Evolutionary conservation across 2,797 vertebrate species (phyloP).

Genomic region (Enteromius unitaeniatus): DNA sequence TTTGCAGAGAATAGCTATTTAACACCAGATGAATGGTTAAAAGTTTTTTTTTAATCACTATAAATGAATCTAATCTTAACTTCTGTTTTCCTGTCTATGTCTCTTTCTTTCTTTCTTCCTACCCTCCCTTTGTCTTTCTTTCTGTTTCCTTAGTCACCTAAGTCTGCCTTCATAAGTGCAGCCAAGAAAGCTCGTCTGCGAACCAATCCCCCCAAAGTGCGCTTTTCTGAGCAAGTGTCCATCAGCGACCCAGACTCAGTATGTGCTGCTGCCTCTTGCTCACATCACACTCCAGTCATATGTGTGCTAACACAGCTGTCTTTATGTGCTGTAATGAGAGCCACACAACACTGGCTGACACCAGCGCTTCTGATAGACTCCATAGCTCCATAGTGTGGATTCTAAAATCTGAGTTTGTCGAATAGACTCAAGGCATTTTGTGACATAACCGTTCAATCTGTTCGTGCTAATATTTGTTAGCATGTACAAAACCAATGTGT

Average conservation of each 20-base stretch:
- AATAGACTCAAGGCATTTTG: conserved; percentile 18
- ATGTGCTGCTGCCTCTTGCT: conserved; percentile 68
- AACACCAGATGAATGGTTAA: not conserved
- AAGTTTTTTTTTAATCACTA: not conserved
- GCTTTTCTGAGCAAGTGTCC: conserved; percentile 97
- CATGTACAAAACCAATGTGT: not conserved
- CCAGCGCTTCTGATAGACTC: not conserved
- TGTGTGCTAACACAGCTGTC: conserved; percentile 42
- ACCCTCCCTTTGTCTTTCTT: conserved; percentile 52
- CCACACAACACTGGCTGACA: conserved; percentile 32
- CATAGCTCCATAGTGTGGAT: conserved; percentile 3
- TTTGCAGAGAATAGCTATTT: not conserved
- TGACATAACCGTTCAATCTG: conserved; percentile 13
- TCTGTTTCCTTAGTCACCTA: conserved; percentile 86
- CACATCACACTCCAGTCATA: conserved; percentile 49
- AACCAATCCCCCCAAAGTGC: conserved; percentile 94
- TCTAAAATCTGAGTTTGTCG: conserved; percentile 16
- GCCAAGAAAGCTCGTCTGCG: conserved; percentile 95
- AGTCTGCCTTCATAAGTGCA: conserved; percentile 98
- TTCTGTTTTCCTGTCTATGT: conserved; percentile 34
- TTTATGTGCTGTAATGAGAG: conserved; percentile 50
- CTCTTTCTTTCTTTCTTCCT: conserved; percentile 53
- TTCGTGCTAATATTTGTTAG: not conserved
- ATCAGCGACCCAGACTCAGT: conserved; percentile 94
- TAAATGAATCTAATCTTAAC: not conserved